phyloP scores from a whole-genome alignment of 2,797 vertebrate species.

The Cetoscarus ocellatus region DNA sequence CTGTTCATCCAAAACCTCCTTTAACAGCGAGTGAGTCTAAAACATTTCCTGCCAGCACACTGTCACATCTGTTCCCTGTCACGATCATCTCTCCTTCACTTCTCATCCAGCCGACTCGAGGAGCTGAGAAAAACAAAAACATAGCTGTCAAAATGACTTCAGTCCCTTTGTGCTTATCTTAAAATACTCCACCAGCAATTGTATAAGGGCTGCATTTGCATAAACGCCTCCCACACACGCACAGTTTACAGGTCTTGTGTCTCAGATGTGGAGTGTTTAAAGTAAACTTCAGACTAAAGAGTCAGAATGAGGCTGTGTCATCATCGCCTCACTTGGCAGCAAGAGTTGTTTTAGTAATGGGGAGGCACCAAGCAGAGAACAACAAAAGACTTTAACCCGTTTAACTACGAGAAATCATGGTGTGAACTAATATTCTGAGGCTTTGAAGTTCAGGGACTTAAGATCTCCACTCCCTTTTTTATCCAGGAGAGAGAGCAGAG shows the following conservation, averaged over 20 bases:
- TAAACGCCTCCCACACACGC: slow-evolving; percentile 44
- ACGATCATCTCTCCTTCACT: slow-evolving; percentile 13
- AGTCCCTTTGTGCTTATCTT: slow-evolving; percentile 2
- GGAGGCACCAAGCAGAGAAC: no score
- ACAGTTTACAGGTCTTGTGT: slow-evolving; percentile 25
- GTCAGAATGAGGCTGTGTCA: not conserved
- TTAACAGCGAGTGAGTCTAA: slow-evolving; percentile 4
- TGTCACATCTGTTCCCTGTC: slow-evolving; percentile 33
- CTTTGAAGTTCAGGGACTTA: no score
- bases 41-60: slow-evolving; percentile 32
- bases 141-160: slow-evolving; percentile 17
- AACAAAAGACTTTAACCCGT: no score
- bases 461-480: no score
- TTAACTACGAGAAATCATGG: no score
- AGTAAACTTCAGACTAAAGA: slow-evolving; percentile 2
- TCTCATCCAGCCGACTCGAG: slow-evolving; percentile 10
- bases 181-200: slow-evolving; percentile 18
- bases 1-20: slow-evolving; percentile 13
- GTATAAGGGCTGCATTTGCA: slow-evolving; percentile 33
- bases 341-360: no score
- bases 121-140: slow-evolving; percentile 34
- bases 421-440: no score
- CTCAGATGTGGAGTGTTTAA: not conserved
- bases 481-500: no score
- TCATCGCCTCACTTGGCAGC: slow-evolving; percentile 24